These are phyloP conservation scores for Leucoptera coffeella DNA, from an alignment of 2,888 invertebrate species.

Conservation along the genomic window DNA sequence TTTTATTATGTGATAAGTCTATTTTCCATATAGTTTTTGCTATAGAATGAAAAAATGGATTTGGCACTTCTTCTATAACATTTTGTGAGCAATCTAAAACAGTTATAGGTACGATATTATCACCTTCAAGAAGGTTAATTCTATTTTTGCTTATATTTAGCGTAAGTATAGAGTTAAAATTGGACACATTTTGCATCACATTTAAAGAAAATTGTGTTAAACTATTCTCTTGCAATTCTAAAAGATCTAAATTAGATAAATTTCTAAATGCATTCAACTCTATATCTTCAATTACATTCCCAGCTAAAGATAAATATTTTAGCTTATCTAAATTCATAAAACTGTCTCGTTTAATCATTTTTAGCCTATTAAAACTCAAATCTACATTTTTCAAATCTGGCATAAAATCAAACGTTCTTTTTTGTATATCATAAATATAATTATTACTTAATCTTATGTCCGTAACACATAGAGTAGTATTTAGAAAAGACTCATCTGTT, in stretches of 20 bases:
- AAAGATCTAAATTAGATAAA: constrained; percentile 66
- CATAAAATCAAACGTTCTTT: constrained; percentile 66
- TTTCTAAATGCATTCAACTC: constrained; percentile 68
- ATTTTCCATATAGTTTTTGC: constrained; percentile 61
- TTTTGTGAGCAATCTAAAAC: constrained; percentile 68
- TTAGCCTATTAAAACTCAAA: constrained; percentile 72
- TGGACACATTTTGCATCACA: constrained; percentile 63
- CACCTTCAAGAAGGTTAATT: constrained; percentile 41
- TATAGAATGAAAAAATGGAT: constrained; percentile 57
- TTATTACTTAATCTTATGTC: constrained; percentile 81
- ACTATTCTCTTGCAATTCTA: constrained; percentile 77
- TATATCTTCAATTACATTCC: constrained; percentile 71
- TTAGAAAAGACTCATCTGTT: constrained; percentile 60
- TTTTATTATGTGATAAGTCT: constrained; percentile 67
- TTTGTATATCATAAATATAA: constrained; percentile 61
- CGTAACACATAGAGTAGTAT: constrained; percentile 64
- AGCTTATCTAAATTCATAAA: constrained; percentile 75
- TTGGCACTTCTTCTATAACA: constrained; percentile 59
- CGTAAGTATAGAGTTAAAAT: constrained; percentile 58
- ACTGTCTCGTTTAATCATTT: constrained; percentile 61
- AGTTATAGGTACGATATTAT: constrained; percentile 55
- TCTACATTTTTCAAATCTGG: constrained; percentile 71
- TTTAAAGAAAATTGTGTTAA: constrained; percentile 62
- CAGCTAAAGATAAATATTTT: constrained; percentile 74
- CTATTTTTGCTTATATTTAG: constrained; percentile 73